phyloP scores from a whole-genome alignment of 1,140 invertebrate genomes.

The Pseudomyrmex pallidus region DNA sequence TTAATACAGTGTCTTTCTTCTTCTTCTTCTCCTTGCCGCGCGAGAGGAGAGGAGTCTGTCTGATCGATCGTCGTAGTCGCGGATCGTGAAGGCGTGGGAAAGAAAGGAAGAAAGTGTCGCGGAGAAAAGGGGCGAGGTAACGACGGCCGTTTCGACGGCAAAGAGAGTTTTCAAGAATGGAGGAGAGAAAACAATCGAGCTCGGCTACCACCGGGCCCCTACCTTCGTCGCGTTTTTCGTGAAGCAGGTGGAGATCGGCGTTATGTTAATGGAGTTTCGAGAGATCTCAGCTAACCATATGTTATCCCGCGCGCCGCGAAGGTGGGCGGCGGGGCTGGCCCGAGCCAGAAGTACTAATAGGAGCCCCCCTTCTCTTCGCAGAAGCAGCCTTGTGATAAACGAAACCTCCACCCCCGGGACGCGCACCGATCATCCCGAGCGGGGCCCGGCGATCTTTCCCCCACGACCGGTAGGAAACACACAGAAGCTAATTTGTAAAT shows the following conservation, averaged over 20 bases:
- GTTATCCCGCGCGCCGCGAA: constrained; percentile 62
- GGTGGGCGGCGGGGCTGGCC: constrained; percentile 41
- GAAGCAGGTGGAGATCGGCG: constrained; percentile 77
- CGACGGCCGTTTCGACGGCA: constrained; percentile 27
- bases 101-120: constrained; percentile 26
- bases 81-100: background rate
- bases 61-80: constrained; percentile 40
- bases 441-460: constrained; percentile 19
- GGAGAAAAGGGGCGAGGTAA: constrained; percentile 31
- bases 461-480: constrained; percentile 45
- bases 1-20: constrained; percentile 44
- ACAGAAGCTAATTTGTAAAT: constrained; percentile 76
- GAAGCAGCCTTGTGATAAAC: constrained; percentile 66
- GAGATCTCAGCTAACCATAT: constrained; percentile 80
- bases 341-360: constrained; percentile 69
- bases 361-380: constrained; percentile 46
- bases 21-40: background rate
- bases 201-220: constrained; percentile 5
- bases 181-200: constrained; percentile 28
- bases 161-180: constrained; percentile 7
- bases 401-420: constrained; percentile 47
- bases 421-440: constrained; percentile 62
- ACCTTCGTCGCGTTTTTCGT: constrained; percentile 64
- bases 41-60: constrained; percentile 7
- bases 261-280: constrained; percentile 76